Evolutionary conservation across 2,797 vertebrate species (phyloP), one percentile per base, ranked within the genome.

Genomic region (Gymnocypris eckloni): DNA sequence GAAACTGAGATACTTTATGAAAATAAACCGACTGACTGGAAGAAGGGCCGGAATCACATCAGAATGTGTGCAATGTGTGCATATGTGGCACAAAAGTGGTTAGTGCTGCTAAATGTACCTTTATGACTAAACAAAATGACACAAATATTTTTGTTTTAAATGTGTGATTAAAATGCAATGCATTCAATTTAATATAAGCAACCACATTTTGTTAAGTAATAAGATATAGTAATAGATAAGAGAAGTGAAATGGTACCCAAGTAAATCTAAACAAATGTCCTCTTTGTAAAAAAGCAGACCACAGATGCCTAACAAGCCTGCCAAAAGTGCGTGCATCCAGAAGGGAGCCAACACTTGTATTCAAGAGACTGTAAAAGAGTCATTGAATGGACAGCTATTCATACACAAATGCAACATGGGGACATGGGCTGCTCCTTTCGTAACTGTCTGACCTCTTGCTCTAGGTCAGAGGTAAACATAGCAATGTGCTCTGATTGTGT

Each of bases 341-440:
- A 85, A 81, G 61, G 73, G 67, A 80, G 59, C 79, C 80, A 73
- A 61, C 71, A 75, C 84, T 81, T 70, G 72, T 52, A 89, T 92
- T 80, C 72, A 72, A 86, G 82, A 5, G 86, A 89, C 87, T 87
- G 90, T 92, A 91, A 93, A 94, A 90, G 87, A 91, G 79, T 91
- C 90, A 91, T 93, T 94, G 90, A 94, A 87, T 86, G 82, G 72
- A 69, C 85, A n/a, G 90, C 94, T 87, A 94, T 96, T 95, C 94
- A 95, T 90, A 95, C 89, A 93, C 94, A 94, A 95, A 95, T 95
- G 91, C 70, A 87, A 86, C 83, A 85, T 67, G 52, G 88, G 88
- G 91, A 90, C 91, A 92, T 88, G 90, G 88, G 75, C 85, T 89
- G 89, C 90, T 91, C 91, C 90, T 81, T 87, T 89, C 67, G 77